Base-by-base conservation (phyloP, 2,888 invertebrate species). In the Folsomia manolachei region DNA sequence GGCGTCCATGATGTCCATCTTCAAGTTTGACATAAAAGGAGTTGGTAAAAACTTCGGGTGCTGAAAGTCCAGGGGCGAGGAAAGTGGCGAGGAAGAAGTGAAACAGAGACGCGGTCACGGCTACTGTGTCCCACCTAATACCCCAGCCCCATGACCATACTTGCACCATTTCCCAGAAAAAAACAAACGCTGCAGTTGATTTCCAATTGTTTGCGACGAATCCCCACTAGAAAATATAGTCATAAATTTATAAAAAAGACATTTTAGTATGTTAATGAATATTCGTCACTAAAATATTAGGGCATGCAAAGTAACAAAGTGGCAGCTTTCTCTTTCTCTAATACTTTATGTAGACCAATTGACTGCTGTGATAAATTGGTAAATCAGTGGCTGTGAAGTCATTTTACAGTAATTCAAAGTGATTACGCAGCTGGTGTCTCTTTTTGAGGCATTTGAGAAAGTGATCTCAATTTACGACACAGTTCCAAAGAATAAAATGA, bases 1-100 rank as follows among this genome's bases (percentile, higher is more conserved):
- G 87, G 81, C 88, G 89, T 72, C 90, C 90, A 74, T 92, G 89
- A 74, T 92, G 89, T 76, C 91, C 90, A 81, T 91, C 88, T 83
- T 90, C 90, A 85, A 97, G 91, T 82, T 91, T 89, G 82, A 98
- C 97, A 84, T 95, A 88, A 88, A 98, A 98, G 71, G 94, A 92
- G 86, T 97, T 97, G 84, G 97, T 97, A 87, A 95, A 95, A 82
- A 98, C 90, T 83, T 94, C 90, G 81, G 83, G 82, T 64, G 80
- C 82, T 71, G 82, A 82, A 71, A 75, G 75, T 61, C 72, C 71
- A 39, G 75, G 65, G 69, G 72, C 74, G 66, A 76, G 63, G 69
- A 71, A 71, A 63, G 74, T 63, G 25, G 71, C 51, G 19, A 77
- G 69, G 27, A 79, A 69, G 52, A 64, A 67, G 19, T 69, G 69